Evolutionary conservation across 2,797 vertebrate genomes (phyloP).

Genomic region (Bovichtus variegatus): DNA sequence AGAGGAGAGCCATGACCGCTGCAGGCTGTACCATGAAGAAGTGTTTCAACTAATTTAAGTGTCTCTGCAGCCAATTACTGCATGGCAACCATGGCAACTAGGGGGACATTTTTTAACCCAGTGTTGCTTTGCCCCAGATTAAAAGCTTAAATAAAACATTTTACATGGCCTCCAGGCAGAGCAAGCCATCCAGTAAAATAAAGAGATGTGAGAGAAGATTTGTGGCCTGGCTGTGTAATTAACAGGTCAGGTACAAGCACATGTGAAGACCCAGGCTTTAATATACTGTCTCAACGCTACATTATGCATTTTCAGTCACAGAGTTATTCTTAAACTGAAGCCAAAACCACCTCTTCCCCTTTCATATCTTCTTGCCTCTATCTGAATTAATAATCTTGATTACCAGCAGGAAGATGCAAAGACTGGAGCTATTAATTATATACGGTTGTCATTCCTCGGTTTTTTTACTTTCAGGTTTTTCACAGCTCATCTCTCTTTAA

Average conservation of each 20-base stretch:
- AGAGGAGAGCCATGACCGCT: constrained; percentile 13
- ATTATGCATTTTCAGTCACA: constrained; percentile 41
- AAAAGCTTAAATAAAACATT: constrained; percentile 63
- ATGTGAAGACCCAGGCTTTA: constrained; percentile 39
- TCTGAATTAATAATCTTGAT: constrained; percentile 28
- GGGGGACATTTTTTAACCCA: constrained; percentile 39
- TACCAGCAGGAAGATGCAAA: constrained; percentile 10
- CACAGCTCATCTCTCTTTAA: neutral
- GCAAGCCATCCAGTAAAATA: constrained; percentile 18
- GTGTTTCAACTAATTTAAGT: constrained; percentile 40
- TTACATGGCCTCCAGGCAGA: constrained; percentile 48
- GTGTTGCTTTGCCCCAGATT: constrained; percentile 26
- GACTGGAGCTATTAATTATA: constrained; percentile 8
- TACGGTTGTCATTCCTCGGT: neutral
- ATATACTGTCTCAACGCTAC: constrained; percentile 50
- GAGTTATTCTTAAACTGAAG: constrained; percentile 42
- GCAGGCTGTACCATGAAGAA: constrained; percentile 28
- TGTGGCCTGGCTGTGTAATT: constrained; percentile 68
- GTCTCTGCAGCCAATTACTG: constrained; percentile 62
- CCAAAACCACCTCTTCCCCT: constrained; percentile 6
- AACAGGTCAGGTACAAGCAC: constrained; percentile 59
- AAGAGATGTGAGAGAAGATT: constrained; percentile 51
- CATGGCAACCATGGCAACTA: constrained; percentile 51
- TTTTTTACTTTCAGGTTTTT: constrained; percentile 7
- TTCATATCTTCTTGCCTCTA: constrained; percentile 23